phyloP scores from a whole-genome alignment of 2,113 vertebrate species.

The Oophaga pumilio region DNA sequence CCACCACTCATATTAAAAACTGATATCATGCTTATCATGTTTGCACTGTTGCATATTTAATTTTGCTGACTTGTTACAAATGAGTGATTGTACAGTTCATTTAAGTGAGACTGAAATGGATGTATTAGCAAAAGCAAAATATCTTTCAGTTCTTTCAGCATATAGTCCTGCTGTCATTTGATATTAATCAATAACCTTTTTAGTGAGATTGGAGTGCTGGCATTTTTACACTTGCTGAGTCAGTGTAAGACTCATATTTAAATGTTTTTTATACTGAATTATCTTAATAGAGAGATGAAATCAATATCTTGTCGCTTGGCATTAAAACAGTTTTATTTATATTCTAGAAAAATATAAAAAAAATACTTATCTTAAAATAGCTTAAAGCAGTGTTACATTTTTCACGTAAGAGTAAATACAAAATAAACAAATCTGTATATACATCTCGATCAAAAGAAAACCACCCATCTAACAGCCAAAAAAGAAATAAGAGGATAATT shows the following conservation, averaged over 20 bases:
- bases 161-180: conserved; percentile 57
- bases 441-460: not conserved
- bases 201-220: conserved; percentile 58
- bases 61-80: conserved; percentile 52
- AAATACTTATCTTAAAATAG: not conserved
- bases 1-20: conserved; percentile 18
- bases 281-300: conserved; percentile 54
- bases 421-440: not conserved
- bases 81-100: conserved; percentile 42
- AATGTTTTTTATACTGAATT: conserved; percentile 57
- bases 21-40: conserved; percentile 38
- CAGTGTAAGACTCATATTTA: conserved; percentile 57
- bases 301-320: conserved; percentile 47
- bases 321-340: conserved; percentile 9
- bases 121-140: conserved; percentile 53
- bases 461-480: not conserved
- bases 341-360: conserved; percentile 1
- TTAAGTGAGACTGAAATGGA: conserved; percentile 51
- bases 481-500: not conserved
- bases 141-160: conserved; percentile 50
- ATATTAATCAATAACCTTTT: conserved; percentile 60
- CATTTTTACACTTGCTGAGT: conserved; percentile 59
- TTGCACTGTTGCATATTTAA: conserved; percentile 46
- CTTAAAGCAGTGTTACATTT: not conserved
- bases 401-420: not conserved